Evolutionary conservation across 1,140 invertebrate species (phyloP).

Genomic region (Euglossa dilemma): DNA sequence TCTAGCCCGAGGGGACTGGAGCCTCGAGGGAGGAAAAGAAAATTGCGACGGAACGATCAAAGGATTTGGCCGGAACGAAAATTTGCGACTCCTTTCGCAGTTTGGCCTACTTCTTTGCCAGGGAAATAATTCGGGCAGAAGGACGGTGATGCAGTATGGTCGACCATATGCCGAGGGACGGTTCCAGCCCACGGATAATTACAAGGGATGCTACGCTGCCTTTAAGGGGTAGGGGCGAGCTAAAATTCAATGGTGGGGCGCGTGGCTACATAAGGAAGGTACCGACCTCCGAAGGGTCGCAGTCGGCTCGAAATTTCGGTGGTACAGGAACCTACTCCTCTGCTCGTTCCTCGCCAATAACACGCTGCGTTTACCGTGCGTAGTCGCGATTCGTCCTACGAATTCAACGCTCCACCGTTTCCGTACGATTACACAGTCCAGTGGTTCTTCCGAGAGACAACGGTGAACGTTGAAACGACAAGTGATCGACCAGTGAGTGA

Average conservation of each 20-base stretch:
- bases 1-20: not conserved
- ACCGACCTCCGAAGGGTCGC: slow-evolving; percentile 74
- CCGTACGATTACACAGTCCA: not conserved
- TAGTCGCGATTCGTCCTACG: not conserved
- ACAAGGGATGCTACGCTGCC: slow-evolving; percentile 77
- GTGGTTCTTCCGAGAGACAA: not conserved
- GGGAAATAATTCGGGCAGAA: slow-evolving; percentile 57
- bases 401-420: not conserved
- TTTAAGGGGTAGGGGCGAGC: slow-evolving; percentile 57
- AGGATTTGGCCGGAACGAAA: not conserved
- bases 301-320: slow-evolving; percentile 77
- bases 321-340: slow-evolving; percentile 31
- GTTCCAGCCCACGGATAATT: slow-evolving; percentile 76
- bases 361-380: not conserved
- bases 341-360: not conserved
- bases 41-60: not conserved
- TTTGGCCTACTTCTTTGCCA: slow-evolving; percentile 47
- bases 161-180: slow-evolving; percentile 71
- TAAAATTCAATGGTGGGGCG: slow-evolving; percentile 68
- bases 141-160: slow-evolving; percentile 36
- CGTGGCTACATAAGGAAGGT: slow-evolving; percentile 77
- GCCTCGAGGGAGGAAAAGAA: too few relatives aligned
- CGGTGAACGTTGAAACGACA: not conserved
- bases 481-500: slow-evolving; percentile 30
- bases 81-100: slow-evolving; percentile 23